Conservation (phyloP, 2,113 vertebrate species). For the Crypturellus undulatus region DNA sequence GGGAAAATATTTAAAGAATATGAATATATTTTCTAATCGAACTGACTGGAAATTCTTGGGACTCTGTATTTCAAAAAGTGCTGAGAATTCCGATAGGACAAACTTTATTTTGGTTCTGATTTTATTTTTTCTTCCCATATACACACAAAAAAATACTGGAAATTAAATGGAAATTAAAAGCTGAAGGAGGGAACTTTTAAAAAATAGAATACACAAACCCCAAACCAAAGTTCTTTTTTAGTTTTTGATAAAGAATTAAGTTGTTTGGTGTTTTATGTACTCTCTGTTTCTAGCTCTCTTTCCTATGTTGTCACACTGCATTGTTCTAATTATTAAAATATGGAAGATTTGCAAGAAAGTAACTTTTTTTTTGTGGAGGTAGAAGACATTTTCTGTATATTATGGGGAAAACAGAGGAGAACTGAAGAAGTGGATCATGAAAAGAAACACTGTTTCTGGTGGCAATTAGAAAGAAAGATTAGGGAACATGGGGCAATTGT, state of each 20-base stretch:
- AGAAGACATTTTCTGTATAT: neutral
- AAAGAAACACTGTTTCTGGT: neutral
- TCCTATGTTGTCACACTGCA: neutral
- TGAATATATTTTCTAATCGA: neutral
- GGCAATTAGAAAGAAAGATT: neutral
- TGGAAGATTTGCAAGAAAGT: neutral
- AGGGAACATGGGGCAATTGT: neutral
- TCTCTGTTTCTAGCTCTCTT: neutral
- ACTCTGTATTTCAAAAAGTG: neutral
- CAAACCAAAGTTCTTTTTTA: neutral
- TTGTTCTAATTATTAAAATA: neutral
- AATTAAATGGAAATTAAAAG: neutral
- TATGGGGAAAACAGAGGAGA: neutral
- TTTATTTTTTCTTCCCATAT: neutral
- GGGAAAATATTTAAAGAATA: neutral
- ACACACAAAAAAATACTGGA: neutral
- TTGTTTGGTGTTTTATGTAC: neutral
- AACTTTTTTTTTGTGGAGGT: neutral
- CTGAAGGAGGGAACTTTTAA: neutral
- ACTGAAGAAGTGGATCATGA: neutral
- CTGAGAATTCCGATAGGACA: neutral
- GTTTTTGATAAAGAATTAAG: neutral
- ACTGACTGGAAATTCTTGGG: neutral
- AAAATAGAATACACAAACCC: neutral
- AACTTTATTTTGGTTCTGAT: conserved; percentile 20